Conservation (phyloP, 2,888 invertebrate species). For the Epistrophella euchroma region DNA sequence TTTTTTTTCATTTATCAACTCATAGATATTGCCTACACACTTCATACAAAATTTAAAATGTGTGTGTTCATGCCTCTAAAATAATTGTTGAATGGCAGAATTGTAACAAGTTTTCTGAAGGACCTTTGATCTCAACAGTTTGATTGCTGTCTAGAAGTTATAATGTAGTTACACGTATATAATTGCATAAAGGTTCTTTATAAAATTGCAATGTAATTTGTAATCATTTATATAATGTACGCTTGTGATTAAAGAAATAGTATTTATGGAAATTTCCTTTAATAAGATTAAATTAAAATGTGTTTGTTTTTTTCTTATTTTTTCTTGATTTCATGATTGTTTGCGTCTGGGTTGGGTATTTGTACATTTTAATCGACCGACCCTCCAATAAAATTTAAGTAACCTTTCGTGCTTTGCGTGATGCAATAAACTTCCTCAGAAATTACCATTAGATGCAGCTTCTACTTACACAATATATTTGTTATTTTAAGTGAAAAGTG, state of each 20-base stretch:
- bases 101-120: slow-evolving; percentile 10
- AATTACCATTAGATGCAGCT: too few relatives aligned
- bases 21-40: neutral
- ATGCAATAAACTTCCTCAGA: neutral
- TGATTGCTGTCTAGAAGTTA: slow-evolving; percentile 38
- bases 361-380: slow-evolving; percentile 6
- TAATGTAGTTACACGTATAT: neutral
- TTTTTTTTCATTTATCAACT: neutral
- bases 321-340: slow-evolving; percentile 20
- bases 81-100: slow-evolving; percentile 12
- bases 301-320: neutral
- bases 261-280: slow-evolving; percentile 43
- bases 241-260: slow-evolving; percentile 13
- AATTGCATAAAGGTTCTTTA: slow-evolving; percentile 35
- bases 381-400: neutral
- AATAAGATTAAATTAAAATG: slow-evolving; percentile 23
- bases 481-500: too few relatives aligned
- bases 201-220: slow-evolving; percentile 35
- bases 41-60: neutral
- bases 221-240: neutral
- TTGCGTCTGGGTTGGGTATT: neutral
- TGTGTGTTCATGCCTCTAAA: neutral
- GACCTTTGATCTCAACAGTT: slow-evolving; percentile 31
- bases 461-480: too few relatives aligned
- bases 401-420: neutral